phyloP scores from a whole-genome alignment of 2,888 invertebrate species.

The Mongoloraphidia duomilia region DNA sequence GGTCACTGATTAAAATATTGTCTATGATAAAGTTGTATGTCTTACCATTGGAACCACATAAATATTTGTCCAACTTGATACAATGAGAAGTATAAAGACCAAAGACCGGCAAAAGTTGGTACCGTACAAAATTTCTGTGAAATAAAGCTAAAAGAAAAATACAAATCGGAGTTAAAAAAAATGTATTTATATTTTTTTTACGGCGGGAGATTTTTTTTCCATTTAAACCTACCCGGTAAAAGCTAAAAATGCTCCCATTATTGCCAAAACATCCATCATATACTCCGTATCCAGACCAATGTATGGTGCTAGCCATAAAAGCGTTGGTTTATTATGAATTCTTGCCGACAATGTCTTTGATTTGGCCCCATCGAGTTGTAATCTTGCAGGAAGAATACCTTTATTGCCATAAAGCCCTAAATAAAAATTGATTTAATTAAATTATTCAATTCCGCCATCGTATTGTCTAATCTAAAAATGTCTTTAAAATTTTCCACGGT shows the following conservation, averaged over 20 bases:
- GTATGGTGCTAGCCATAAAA: slow-evolving; percentile 50
- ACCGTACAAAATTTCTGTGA: slow-evolving; percentile 44
- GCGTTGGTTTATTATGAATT: slow-evolving; percentile 45
- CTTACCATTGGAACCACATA: slow-evolving; percentile 59
- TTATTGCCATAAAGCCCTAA: slow-evolving; percentile 60
- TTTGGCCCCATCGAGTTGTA: slow-evolving; percentile 29
- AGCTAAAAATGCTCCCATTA: slow-evolving; percentile 48
- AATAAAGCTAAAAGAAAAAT: slow-evolving; percentile 34
- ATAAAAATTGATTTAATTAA: slow-evolving; percentile 13
- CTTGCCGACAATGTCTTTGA: slow-evolving; percentile 36
- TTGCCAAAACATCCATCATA: slow-evolving; percentile 50
- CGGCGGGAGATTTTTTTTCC: background rate
- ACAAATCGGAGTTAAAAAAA: slow-evolving; percentile 1
- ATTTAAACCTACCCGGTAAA: slow-evolving; percentile 40
- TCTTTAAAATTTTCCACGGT: too few species aligned
- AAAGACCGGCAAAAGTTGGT: slow-evolving; percentile 45
- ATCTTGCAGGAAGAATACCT: slow-evolving; percentile 51
- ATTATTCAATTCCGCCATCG: too few species aligned
- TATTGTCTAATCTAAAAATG: too few species aligned
- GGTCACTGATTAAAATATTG: too few species aligned
- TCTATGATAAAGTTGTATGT: too few species aligned
- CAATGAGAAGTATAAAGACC: slow-evolving; percentile 58
- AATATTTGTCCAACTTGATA: slow-evolving; percentile 63
- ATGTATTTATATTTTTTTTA: background rate
- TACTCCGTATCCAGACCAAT: slow-evolving; percentile 49